Evolutionary conservation across 1,140 invertebrate genomes (phyloP), one percentile per base, ranked within the genome.

Genomic region (Nylanderia fulva): DNA sequence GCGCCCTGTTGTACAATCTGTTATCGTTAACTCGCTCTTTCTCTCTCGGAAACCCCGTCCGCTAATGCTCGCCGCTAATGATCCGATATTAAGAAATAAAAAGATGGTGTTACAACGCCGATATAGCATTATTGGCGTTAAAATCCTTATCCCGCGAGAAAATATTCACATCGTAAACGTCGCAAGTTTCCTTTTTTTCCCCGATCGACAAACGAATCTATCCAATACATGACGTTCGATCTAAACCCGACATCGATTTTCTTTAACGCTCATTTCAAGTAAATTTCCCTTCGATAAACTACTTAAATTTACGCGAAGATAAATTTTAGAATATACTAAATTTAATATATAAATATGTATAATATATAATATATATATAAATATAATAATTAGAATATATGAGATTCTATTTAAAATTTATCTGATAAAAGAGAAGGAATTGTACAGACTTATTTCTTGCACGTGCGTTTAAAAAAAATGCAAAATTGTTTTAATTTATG

Each of bases 11-110:
- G 77, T 82, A 72, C 77, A 82, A 82, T 82, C 77, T 82, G 77
- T 82, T 82, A 82, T 82, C 77, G 66, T 82, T 82, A 82, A 82
- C 77, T 82, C 77, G 36, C 64, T 33, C 64, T 24, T 64, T 24
- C 77, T 24, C 77, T 24, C 77, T 42, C 64, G 52, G 39, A 39
- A 82, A 48, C 13, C 45, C 52, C 42, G 52, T 72, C 13, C 66
- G 77, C 66, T 82, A 82, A 82, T 71, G 66, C 66, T 5, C 27
- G 66, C 52, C 77, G 77, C 66, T 82, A 82, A 82, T 82, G 77
- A 82, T 82, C 77, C 61, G 63, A 64, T 52, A 79, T 79, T 79
- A 58, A 82, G 52, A 82, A 71, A 71, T 56, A 80, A 82, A 82
- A 82, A 60, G 27, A 72, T 18, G 29, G 11, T 13, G 42, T 29